Evolutionary conservation across 2,888 invertebrate species (phyloP).

Genomic region (Epicampocera succincta): DNA sequence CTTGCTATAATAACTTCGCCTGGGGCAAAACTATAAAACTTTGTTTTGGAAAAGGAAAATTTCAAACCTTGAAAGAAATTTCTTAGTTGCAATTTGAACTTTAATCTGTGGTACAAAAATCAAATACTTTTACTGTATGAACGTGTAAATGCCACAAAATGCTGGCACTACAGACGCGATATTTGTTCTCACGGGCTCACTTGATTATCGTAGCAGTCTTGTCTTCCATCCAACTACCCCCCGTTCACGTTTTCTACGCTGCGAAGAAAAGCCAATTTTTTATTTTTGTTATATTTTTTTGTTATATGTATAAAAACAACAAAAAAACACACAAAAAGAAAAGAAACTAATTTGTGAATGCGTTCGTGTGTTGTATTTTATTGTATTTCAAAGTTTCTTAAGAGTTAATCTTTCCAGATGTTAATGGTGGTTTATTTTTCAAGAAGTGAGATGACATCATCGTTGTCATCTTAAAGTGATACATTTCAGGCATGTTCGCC

Average conservation of each 20-base stretch:
- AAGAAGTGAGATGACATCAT: slow-evolving; percentile 57
- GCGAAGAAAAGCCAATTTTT: slow-evolving; percentile 1
- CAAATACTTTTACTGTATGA: too few species aligned
- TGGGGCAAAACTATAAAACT: too few species aligned
- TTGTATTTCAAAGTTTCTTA: slow-evolving; percentile 66
- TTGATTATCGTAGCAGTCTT: slow-evolving; percentile 11
- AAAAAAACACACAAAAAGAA: not conserved
- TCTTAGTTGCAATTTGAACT: too few species aligned
- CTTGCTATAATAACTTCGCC: too few species aligned
- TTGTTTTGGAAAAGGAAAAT: too few species aligned
- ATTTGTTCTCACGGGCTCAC: slow-evolving; percentile 47
- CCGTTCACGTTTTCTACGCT: not conserved
- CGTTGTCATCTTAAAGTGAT: slow-evolving; percentile 13
- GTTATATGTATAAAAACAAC: too few species aligned
- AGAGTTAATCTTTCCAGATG: slow-evolving; percentile 81
- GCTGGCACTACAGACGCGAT: not conserved
- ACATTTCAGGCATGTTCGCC: slow-evolving; percentile 19
- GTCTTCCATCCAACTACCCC: not conserved
- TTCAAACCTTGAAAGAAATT: too few species aligned
- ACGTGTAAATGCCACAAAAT: too few species aligned
- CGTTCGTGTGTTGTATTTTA: slow-evolving; percentile 18
- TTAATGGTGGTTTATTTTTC: slow-evolving; percentile 74
- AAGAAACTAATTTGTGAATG: slow-evolving; percentile 36
- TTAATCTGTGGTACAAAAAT: too few species aligned
- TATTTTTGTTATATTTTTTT: too few species aligned